Conservation (phyloP, 2,888 invertebrate genomes). For the Trissolcus japonicus region DNA sequence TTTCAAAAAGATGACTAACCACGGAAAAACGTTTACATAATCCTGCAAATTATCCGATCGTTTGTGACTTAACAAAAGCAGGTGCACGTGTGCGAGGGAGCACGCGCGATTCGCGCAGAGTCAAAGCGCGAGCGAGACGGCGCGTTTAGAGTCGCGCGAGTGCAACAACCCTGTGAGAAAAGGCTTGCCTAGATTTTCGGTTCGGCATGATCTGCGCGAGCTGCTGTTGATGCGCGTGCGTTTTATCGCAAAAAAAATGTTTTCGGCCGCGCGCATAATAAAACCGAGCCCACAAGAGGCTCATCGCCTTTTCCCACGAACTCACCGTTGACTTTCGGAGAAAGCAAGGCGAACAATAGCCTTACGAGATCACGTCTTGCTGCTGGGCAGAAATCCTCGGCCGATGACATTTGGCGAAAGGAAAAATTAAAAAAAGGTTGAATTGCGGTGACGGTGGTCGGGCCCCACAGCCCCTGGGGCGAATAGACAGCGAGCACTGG, state of each 20-base stretch:
- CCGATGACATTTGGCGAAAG: slow-evolving; percentile 31
- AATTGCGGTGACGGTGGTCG: too few species aligned
- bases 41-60: slow-evolving; percentile 41
- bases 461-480: too few species aligned
- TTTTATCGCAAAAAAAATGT: slow-evolving; percentile 1
- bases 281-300: background rate
- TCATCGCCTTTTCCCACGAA: slow-evolving; percentile 54
- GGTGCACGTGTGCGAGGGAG: slow-evolving; percentile 24
- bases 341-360: slow-evolving; percentile 57
- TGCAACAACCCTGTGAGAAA: slow-evolving; percentile 30
- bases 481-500: too few species aligned
- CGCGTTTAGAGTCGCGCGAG: background rate
- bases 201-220: background rate
- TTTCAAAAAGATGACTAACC: slow-evolving; percentile 45
- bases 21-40: slow-evolving; percentile 48
- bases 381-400: slow-evolving; percentile 22
- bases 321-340: slow-evolving; percentile 55
- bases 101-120: background rate
- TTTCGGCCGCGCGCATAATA: background rate
- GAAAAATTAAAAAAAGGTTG: slow-evolving; percentile 6
- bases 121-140: background rate
- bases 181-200: slow-evolving; percentile 10
- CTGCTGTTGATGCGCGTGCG: background rate
- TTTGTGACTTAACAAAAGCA: slow-evolving; percentile 36
- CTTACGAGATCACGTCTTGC: slow-evolving; percentile 35